Base-by-base conservation (phyloP, 2,888 invertebrate species). In the Caenorhabditis sp. region DNA sequence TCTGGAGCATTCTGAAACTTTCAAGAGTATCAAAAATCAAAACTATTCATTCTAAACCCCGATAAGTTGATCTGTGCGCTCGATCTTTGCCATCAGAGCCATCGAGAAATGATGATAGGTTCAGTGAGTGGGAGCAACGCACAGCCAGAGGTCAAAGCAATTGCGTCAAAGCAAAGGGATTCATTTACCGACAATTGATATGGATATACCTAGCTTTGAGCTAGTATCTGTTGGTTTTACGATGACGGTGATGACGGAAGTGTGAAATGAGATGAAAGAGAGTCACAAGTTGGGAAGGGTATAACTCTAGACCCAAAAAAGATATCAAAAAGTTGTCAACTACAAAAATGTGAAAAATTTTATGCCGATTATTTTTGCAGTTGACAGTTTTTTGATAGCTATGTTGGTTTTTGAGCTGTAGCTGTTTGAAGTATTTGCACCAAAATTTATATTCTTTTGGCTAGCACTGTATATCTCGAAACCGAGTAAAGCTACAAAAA, bases 31-130 rank as follows among this genome's bases (percentile, higher is more conserved):
- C 44, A 14, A 44, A 16, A 7, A 7, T 44, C 44, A 44, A 14
- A 16, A 14, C 3, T 14, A 1, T 1, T 10, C 44, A 14, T 54
- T n/a, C 31, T 28, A n/a, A n/a, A n/a, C n/a, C n/a, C n/a, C n/a
- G 38, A 38, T 28, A 76, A 58, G 31, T 47, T 47, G 58, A 64
- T 56, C 64, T 56, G 24, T 24, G 69, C 22, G 51, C 69, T 68
- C 51, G 35, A 68, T 51, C 41, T 63, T 64, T 19, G 47, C 51
- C n/a, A 44, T 2, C 16, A 44, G 44, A 44, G n/a, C 44, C 5
- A 16, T 44, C n/a, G 2, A 5, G 14, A 44, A 44, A 44, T 44
- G 44, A 44, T 44, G 44, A 44, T 44, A 16, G 44, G n/a, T n/a
- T n/a, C n/a, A 14, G 44, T 44, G n/a, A n/a, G 44, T 16, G 44